phyloP scores from a whole-genome alignment of 2,888 invertebrate genomes.

The Zaprionus obscuricornis region DNA sequence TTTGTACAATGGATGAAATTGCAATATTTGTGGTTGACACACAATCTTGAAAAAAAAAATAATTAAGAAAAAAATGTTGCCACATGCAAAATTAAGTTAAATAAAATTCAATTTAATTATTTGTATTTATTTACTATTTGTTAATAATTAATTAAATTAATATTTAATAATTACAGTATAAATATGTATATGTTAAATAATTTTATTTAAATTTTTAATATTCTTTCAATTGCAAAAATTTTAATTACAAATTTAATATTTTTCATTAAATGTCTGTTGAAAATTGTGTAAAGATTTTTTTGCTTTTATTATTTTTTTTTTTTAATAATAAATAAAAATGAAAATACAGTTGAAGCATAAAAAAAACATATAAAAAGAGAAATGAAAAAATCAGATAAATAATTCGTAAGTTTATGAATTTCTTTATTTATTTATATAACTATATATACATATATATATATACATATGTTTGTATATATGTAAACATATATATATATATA shows the following conservation, averaged over 20 bases:
- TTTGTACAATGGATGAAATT: slow-evolving; percentile 49
- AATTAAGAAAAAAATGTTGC: neutral
- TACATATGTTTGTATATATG: slow-evolving; percentile 12
- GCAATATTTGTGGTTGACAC: slow-evolving; percentile 19
- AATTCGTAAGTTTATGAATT: slow-evolving; percentile 22
- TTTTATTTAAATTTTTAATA: no score
- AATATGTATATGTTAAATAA: slow-evolving; percentile 1
- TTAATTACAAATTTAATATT: no score
- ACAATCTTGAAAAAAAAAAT: no score
- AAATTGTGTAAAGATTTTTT: neutral
- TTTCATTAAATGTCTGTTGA: no score
- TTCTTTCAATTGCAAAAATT: no score
- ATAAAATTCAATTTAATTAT: no score
- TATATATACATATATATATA: slow-evolving; percentile 27
- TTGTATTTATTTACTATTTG: no score
- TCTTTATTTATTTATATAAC: no score
- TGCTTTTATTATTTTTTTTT: neutral
- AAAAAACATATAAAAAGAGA: slow-evolving; percentile 13
- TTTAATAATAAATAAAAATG: slow-evolving; percentile 5
- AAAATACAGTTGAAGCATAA: slow-evolving; percentile 8
- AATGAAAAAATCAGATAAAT: slow-evolving; percentile 25
- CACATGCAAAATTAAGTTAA: neutral
- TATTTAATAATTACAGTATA: neutral
- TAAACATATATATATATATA: slow-evolving; percentile 28
- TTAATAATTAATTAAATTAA: no score